These are phyloP conservation scores for Amblyopsis hoosieri DNA, from an alignment of 2,797 vertebrate genomes.

Conservation along the genomic window DNA sequence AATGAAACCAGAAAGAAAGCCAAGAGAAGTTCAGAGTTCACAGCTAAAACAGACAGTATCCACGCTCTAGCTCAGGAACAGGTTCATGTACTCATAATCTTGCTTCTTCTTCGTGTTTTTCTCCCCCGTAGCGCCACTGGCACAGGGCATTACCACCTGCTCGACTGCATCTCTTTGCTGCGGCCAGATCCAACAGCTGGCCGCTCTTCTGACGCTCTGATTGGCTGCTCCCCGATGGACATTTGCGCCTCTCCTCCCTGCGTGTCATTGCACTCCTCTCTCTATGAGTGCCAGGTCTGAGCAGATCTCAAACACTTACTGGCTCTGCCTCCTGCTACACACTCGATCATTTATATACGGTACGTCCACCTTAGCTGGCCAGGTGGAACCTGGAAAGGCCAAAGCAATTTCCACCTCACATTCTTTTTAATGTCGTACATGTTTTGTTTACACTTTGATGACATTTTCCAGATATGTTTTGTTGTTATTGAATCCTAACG, in stretches of 20 bases:
- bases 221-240: constrained; percentile 83
- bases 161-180: constrained; percentile 61
- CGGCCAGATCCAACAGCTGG: constrained; percentile 81
- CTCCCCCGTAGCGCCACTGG: constrained; percentile 74
- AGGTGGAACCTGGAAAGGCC: too few species aligned
- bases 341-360: not conserved
- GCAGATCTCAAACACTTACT: constrained; percentile 23
- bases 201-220: constrained; percentile 79
- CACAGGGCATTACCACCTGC: constrained; percentile 77
- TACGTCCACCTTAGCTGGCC: too few species aligned
- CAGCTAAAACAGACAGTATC: too few species aligned
- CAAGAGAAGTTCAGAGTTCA: too few species aligned
- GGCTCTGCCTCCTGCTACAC: constrained; percentile 1
- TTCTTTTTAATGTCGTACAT: too few species aligned
- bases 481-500: too few species aligned
- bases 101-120: constrained; percentile 10
- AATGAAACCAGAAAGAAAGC: too few species aligned
- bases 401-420: too few species aligned
- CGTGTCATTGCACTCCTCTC: constrained; percentile 76
- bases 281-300: constrained; percentile 71
- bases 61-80: too few species aligned
- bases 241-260: constrained; percentile 70
- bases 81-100: too few species aligned
- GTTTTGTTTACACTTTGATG: too few species aligned
- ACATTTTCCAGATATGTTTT: too few species aligned